These are phyloP conservation scores for Mesoligia furuncula DNA, from an alignment of 2,888 invertebrate genomes.

Conservation along the genomic window DNA sequence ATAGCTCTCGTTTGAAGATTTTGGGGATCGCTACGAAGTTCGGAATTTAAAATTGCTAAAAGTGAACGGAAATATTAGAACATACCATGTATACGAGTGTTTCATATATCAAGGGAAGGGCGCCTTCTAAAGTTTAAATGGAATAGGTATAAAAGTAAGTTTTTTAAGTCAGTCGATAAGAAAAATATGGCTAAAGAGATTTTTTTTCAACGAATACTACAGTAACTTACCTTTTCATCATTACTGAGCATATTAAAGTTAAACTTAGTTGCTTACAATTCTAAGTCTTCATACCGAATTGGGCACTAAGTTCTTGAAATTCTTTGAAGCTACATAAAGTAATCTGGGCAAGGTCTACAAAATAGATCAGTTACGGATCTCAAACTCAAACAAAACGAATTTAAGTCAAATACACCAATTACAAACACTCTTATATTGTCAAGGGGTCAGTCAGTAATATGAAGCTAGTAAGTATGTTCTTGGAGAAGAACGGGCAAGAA, in stretches of 20 bases:
- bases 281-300: background rate
- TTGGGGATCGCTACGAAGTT: slow-evolving; percentile 34
- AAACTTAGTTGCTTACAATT: background rate
- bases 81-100: background rate
- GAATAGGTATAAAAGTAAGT: background rate
- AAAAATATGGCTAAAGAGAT: background rate
- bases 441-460: background rate
- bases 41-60: slow-evolving; percentile 1
- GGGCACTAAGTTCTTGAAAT: background rate
- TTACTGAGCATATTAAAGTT: background rate
- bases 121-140: background rate
- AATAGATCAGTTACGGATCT: background rate
- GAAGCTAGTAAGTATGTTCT: background rate
- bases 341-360: background rate
- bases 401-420: background rate
- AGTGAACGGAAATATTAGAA: slow-evolving; percentile 15
- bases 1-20: slow-evolving; percentile 36
- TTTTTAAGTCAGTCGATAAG: background rate
- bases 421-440: too few species aligned
- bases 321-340: background rate
- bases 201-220: background rate
- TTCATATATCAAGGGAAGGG: background rate
- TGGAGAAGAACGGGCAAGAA: background rate
- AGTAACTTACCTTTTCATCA: background rate
- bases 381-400: background rate